Conservation (phyloP, 2,113 vertebrate species). For the Blennius ocellaris region DNA sequence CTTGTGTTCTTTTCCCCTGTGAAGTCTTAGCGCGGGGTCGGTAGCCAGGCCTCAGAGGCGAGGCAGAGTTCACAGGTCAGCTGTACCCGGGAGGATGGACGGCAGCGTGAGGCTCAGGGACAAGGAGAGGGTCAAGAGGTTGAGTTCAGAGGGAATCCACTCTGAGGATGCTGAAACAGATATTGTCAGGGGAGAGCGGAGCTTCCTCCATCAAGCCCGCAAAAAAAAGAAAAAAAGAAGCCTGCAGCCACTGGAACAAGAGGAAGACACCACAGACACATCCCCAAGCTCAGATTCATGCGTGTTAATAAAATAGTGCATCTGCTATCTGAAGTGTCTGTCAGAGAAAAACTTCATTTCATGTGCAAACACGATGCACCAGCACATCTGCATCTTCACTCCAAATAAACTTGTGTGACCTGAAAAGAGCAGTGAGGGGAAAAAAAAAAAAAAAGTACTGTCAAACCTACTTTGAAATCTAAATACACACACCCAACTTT, state of each 20-base stretch:
- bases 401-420: constrained; percentile 14
- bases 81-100: constrained; percentile 69
- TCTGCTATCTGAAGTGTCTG: constrained; percentile 14
- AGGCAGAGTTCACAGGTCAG: constrained; percentile 78
- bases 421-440: background rate
- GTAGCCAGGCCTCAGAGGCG: constrained; percentile 64
- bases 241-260: constrained; percentile 9
- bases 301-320: constrained; percentile 40
- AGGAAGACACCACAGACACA: constrained; percentile 1
- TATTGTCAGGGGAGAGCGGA: constrained; percentile 57
- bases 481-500: background rate
- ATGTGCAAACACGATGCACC: constrained; percentile 29
- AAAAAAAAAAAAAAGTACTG: constrained; percentile 13
- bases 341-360: constrained; percentile 30
- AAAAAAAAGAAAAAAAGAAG: too few relatives aligned
- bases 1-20: constrained; percentile 69
- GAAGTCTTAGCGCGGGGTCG: constrained; percentile 69
- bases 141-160: constrained; percentile 77
- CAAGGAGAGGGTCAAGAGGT: constrained; percentile 73
- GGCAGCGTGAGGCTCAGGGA: constrained; percentile 60
- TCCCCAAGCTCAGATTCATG: constrained; percentile 8
- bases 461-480: background rate
- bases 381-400: constrained; percentile 4
- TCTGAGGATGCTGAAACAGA: constrained; percentile 68
- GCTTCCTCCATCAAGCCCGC: constrained; percentile 10